These are phyloP conservation scores for Fukomys damarensis DNA, from an alignment of 2,113 vertebrate genomes.

Conservation along the genomic window DNA sequence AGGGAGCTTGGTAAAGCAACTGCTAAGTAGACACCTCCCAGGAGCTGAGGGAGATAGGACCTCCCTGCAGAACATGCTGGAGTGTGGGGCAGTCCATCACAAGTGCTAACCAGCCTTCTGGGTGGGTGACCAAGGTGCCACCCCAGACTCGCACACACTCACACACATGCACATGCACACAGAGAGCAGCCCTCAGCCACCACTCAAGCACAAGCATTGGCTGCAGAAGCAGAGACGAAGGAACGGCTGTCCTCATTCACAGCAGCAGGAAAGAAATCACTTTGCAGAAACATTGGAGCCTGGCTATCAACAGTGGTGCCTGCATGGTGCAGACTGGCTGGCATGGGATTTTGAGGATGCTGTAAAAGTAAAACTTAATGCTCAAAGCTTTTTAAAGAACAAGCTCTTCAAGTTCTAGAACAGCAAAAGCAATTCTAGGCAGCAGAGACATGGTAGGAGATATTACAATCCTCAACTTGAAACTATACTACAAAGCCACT, in stretches of 20 bases:
- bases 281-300: slow-evolving; percentile 46
- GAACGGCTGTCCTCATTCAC: slow-evolving; percentile 43
- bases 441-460: no score
- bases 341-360: not conserved
- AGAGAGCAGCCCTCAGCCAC: not conserved
- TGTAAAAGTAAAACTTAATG: not conserved
- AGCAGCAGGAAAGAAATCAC: slow-evolving; percentile 47
- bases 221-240: slow-evolving; percentile 47
- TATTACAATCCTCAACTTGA: no score
- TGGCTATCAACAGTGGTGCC: not conserved
- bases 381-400: not conserved
- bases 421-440: no score
- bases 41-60: slow-evolving; percentile 56
- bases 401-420: no score
- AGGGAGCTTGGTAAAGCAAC: slow-evolving; percentile 35
- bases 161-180: not conserved
- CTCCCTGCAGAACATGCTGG: not conserved
- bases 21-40: not conserved
- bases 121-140: not conserved
- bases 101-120: not conserved
- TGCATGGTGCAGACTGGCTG: not conserved
- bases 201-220: not conserved
- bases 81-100: not conserved
- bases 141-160: not conserved
- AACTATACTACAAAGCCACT: no score